Evolutionary conservation across 2,113 vertebrate species (phyloP).

Genomic region (Marmota monax): DNA sequence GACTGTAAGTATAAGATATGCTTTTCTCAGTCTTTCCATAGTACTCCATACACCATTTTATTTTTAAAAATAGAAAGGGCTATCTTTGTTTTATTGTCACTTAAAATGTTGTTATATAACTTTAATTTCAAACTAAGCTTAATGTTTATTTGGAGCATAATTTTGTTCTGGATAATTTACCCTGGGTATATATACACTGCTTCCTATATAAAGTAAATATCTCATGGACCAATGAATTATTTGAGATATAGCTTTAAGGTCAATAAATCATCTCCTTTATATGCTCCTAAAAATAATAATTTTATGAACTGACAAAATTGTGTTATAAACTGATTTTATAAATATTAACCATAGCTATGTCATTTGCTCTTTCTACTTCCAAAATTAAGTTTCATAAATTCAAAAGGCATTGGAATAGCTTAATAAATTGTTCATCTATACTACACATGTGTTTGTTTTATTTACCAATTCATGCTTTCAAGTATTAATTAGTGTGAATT

Average conservation of each 20-base stretch:
- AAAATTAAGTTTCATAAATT: slow-evolving; percentile 13
- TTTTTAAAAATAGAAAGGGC: slow-evolving; percentile 4
- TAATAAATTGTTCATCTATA: neutral
- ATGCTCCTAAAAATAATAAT: neutral
- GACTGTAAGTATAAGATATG: slow-evolving; percentile 92
- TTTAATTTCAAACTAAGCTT: slow-evolving; percentile 21
- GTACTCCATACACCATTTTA: neutral
- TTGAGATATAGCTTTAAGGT: slow-evolving; percentile 14
- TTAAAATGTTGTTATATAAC: neutral
- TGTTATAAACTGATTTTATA: neutral
- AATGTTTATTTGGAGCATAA: neutral
- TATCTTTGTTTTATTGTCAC: neutral
- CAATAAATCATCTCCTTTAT: neutral
- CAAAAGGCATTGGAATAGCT: neutral
- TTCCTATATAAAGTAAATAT: neutral
- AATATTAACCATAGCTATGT: neutral
- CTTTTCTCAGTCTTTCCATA: neutral
- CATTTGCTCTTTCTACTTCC: neutral
- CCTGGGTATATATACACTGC: neutral
- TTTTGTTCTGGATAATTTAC: slow-evolving; percentile 48
- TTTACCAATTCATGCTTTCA: slow-evolving; percentile 20
- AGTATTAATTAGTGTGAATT: neutral
- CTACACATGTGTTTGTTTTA: neutral
- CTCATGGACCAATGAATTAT: neutral
- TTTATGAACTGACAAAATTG: neutral